Percentiles rank a stretch among this genome's conserved stretches.
phyloP scores from a whole-genome alignment of 23 tunicate genomes.

The Botrylloides violaceus region DNA sequence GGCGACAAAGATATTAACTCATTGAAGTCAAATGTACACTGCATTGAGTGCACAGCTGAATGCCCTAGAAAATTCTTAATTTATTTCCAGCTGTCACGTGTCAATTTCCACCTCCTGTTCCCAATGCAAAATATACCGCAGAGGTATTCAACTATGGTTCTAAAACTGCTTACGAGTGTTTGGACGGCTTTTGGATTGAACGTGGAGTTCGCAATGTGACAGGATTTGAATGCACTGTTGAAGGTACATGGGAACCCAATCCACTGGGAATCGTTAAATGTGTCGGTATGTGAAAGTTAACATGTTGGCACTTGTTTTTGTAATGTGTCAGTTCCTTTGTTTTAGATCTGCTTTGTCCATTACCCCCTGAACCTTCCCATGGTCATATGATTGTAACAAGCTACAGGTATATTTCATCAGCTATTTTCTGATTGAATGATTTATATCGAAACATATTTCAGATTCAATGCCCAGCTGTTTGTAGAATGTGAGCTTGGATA shows the following conservation, averaged over 20 bases:
- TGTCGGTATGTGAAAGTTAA: slow-evolving; percentile 10
- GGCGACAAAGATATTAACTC: too few relatives aligned
- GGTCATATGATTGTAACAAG: slow-evolving; percentile 40
- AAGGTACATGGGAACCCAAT: slow-evolving; percentile 46
- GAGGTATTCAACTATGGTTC: slow-evolving; percentile 1
- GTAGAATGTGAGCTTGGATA: slow-evolving; percentile 41
- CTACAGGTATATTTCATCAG: slow-evolving; percentile 35
- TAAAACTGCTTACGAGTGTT: slow-evolving; percentile 29
- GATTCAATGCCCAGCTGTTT: slow-evolving; percentile 37
- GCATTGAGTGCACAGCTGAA: background rate
- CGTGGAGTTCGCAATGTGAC: slow-evolving; percentile 38
- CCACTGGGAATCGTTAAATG: slow-evolving; percentile 39
- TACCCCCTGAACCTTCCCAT: slow-evolving; percentile 35
- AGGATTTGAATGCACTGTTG: slow-evolving; percentile 24
- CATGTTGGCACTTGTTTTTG: background rate
- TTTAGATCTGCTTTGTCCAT: slow-evolving; percentile 39
- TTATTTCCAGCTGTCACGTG: slow-evolving; percentile 33
- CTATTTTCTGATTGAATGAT: background rate
- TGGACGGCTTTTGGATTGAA: slow-evolving; percentile 59
- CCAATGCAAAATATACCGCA: slow-evolving; percentile 20
- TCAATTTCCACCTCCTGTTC: slow-evolving; percentile 24
- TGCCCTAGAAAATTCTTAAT: background rate
- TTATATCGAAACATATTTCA: background rate
- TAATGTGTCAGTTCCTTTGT: background rate
- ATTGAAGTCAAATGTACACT: too few relatives aligned